phyloP scores from a whole-genome alignment of 2,113 vertebrate genomes.

The Megalops atlanticus region DNA sequence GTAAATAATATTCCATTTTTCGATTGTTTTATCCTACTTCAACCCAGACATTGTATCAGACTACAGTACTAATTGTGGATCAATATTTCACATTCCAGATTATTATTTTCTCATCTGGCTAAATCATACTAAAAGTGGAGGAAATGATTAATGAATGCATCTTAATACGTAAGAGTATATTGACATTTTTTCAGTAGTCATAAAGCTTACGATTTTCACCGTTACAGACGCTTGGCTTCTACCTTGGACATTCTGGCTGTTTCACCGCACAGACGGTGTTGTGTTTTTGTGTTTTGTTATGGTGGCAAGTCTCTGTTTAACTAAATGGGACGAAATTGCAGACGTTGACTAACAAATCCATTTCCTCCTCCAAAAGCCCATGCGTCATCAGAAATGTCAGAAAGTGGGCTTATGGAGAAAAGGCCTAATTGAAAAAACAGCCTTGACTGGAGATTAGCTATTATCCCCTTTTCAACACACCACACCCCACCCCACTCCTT shows the following conservation, averaged over 20 bases:
- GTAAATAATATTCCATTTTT: too few species aligned
- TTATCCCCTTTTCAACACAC: conserved; percentile 9
- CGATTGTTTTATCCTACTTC: too few species aligned
- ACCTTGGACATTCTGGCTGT: too few species aligned
- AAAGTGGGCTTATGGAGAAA: conserved; percentile 52
- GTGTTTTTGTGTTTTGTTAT: conserved; percentile 26
- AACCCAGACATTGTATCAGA: too few species aligned
- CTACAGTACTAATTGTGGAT: too few species aligned
- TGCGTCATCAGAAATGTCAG: conserved; percentile 69
- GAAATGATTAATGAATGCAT: too few species aligned
- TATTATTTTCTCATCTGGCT: neutral
- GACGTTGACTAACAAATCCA: conserved; percentile 66
- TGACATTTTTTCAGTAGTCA: too few species aligned
- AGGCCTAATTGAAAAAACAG: conserved; percentile 70
- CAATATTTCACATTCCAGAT: neutral
- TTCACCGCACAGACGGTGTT: neutral
- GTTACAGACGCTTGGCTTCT: too few species aligned
- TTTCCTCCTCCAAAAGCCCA: conserved; percentile 61
- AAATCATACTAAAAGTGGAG: too few species aligned
- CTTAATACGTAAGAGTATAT: too few species aligned
- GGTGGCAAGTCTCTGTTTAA: conserved; percentile 42
- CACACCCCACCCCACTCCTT: conserved; percentile 17
- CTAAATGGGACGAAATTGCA: conserved; percentile 62
- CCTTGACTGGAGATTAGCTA: conserved; percentile 50
- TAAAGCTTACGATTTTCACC: too few species aligned